Evolutionary conservation across 2,113 vertebrate species (phyloP).

Genomic region (Strigops habroptila): DNA sequence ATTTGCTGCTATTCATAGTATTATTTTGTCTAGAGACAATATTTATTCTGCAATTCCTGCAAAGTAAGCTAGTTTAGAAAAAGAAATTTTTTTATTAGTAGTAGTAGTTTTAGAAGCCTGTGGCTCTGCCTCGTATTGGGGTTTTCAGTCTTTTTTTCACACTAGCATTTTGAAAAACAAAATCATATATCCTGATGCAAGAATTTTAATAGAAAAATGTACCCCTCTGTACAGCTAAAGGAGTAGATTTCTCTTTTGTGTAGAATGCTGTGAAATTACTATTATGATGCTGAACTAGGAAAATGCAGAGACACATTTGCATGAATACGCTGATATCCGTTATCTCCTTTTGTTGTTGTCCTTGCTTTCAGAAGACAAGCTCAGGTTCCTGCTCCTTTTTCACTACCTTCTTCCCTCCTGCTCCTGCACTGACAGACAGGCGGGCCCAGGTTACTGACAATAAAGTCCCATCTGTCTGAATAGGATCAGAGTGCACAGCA

Average conservation of each 20-base stretch:
- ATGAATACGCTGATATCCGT: background rate
- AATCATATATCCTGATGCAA: background rate
- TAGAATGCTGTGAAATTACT: background rate
- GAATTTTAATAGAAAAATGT: background rate
- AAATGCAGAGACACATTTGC: background rate
- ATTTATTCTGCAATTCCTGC: constrained; percentile 1
- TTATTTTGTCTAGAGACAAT: background rate
- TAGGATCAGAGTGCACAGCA: background rate
- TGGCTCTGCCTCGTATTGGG: background rate
- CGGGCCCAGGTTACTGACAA: too few relatives aligned
- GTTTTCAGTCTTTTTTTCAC: background rate
- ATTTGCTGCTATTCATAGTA: background rate
- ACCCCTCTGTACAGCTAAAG: background rate
- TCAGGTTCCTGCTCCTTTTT: background rate
- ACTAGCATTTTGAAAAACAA: background rate
- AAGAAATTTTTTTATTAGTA: background rate
- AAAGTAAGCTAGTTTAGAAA: background rate
- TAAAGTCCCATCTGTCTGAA: background rate
- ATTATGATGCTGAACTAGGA: background rate
- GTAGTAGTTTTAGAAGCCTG: background rate
- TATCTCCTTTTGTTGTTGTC: background rate
- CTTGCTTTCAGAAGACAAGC: background rate
- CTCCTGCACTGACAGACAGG: background rate
- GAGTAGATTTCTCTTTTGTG: background rate
- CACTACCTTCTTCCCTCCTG: background rate